phyloP scores from a whole-genome alignment of 2,797 vertebrate species.

The Molossus molossus region DNA sequence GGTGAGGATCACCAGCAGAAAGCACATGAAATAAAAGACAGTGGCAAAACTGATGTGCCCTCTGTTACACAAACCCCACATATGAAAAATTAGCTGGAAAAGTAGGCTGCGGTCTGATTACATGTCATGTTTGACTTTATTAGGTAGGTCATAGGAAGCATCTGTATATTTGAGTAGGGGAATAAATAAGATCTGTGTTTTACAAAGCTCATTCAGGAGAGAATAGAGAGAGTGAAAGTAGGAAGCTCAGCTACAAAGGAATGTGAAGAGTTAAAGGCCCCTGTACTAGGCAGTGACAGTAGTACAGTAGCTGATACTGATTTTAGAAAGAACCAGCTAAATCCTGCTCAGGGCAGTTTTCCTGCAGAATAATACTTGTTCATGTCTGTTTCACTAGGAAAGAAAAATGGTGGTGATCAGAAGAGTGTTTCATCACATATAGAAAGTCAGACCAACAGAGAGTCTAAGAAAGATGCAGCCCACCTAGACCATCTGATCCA shows the following conservation, averaged over 20 bases:
- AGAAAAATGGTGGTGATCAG: conserved; percentile 75
- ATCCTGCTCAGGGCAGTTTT: conserved; percentile 55
- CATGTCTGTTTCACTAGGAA: conserved; percentile 75
- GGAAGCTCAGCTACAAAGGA: background rate
- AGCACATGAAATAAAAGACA: conserved; percentile 51
- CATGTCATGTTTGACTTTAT: conserved; percentile 6
- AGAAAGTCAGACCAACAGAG: background rate
- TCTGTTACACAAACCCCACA: conserved; percentile 29
- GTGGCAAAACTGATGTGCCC: conserved; percentile 17
- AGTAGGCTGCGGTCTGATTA: conserved; percentile 13
- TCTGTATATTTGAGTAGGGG: background rate
- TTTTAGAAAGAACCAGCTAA: conserved; percentile 63
- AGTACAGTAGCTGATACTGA: background rate
- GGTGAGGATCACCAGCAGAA: conserved; percentile 48
- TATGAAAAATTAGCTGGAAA: conserved; percentile 57
- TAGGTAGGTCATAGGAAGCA: conserved; percentile 20
- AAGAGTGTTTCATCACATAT: background rate
- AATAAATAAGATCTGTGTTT: conserved; percentile 44
- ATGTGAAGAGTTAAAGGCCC: conserved; percentile 42
- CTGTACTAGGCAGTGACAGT: background rate
- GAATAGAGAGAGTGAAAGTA: conserved; percentile 29
- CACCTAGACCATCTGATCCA: conserved; percentile 59
- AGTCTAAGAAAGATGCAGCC: conserved; percentile 51
- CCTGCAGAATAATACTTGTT: conserved; percentile 57
- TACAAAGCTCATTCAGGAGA: conserved; percentile 47